phyloP scores from a whole-genome alignment of 2,797 vertebrate genomes.

The Gambusia yucatana region DNA sequence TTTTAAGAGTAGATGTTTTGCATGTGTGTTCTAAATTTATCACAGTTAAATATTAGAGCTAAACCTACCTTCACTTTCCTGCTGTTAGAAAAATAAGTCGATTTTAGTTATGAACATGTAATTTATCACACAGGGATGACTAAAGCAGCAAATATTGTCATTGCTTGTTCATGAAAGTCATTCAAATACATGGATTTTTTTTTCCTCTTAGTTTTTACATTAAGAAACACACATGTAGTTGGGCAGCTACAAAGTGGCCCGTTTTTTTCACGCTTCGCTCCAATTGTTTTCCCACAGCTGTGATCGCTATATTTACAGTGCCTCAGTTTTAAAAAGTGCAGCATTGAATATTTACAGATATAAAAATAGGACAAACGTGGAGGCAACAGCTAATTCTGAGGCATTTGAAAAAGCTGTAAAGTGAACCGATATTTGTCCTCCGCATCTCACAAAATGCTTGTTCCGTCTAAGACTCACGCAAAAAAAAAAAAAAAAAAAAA shows the following conservation, averaged over 20 bases:
- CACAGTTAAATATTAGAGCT: not conserved
- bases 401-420: conserved; percentile 46
- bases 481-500: not conserved
- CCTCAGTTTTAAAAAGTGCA: conserved; percentile 68
- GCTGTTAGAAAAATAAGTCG: conserved; percentile 26
- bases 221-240: conserved; percentile 30
- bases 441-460: conserved; percentile 58
- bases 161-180: conserved; percentile 17
- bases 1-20: not conserved
- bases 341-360: conserved; percentile 72
- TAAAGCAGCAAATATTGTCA: conserved; percentile 53
- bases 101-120: conserved; percentile 4
- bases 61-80: conserved; percentile 5
- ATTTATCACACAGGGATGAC: conserved; percentile 27
- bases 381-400: conserved; percentile 15
- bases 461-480: conserved; percentile 39
- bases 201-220: conserved; percentile 3
- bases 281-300: conserved; percentile 43
- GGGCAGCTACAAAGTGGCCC: conserved; percentile 51
- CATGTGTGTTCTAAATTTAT: not conserved
- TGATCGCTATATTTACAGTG: conserved; percentile 58
- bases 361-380: conserved; percentile 64
- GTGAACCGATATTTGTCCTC: conserved; percentile 34
- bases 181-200: not conserved
- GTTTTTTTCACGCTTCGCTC: conserved; percentile 1